Evolutionary conservation across 2,888 invertebrate species (phyloP).

Genomic region (Drosophila pullipes): DNA sequence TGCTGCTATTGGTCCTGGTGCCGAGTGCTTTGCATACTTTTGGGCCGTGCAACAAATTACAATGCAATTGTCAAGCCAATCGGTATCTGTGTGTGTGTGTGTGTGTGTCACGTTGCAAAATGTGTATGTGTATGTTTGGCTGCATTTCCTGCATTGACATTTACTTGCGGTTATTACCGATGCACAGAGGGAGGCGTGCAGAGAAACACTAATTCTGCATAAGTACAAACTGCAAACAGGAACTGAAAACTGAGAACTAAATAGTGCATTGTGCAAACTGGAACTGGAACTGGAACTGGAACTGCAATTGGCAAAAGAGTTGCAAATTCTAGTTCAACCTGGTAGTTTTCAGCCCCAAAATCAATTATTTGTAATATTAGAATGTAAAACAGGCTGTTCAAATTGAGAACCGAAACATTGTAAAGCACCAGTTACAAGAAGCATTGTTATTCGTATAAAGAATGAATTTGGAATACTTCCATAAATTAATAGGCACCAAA

Average conservation of each 20-base stretch:
- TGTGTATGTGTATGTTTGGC: slow-evolving; percentile 61
- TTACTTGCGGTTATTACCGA: slow-evolving; percentile 75
- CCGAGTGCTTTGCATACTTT: slow-evolving; percentile 57
- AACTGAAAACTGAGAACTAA: slow-evolving; percentile 2
- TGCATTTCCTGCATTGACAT: slow-evolving; percentile 73
- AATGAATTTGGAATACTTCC: too few species aligned
- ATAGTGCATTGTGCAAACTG: slow-evolving; percentile 13
- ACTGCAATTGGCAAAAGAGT: slow-evolving; percentile 10
- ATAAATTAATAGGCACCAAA: rapidly evolving
- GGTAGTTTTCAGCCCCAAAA: background rate
- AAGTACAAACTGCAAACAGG: slow-evolving; percentile 40
- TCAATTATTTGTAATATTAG: background rate
- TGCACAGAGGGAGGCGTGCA: slow-evolving; percentile 16
- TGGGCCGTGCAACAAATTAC: slow-evolving; percentile 64
- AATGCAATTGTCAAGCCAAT: slow-evolving; percentile 64
- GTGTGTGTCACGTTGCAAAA: background rate
- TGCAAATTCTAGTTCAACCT: background rate
- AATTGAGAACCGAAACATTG: too few species aligned
- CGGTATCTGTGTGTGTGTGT: slow-evolving; percentile 8
- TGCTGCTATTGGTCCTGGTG: slow-evolving; percentile 19
- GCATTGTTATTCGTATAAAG: too few species aligned
- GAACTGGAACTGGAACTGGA: slow-evolving; percentile 24
- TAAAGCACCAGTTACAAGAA: too few species aligned
- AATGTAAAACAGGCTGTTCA: background rate
- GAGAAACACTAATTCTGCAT: slow-evolving; percentile 57